Base-by-base conservation (phyloP, 2,888 invertebrate genomes). In the Hypomecis atomaria region DNA sequence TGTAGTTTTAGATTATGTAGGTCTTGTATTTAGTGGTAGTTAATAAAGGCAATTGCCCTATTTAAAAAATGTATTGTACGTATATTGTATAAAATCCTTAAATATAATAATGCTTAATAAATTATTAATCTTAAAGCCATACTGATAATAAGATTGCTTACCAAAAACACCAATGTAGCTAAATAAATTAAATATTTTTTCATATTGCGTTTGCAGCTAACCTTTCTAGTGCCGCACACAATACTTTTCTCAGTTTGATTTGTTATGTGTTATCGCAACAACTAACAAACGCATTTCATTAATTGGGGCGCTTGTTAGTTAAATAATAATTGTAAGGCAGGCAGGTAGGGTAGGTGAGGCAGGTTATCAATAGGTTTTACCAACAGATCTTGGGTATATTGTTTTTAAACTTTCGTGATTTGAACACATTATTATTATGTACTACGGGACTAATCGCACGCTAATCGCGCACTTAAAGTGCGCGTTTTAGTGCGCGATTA, bases 121-220 rank as follows among this genome's bases (percentile, higher is more conserved):
- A 38, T 38, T 1, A 38, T 38, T 33, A 33, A 23, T 34, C 34
- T 23, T 6, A 23, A 23, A 40, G 0, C 11, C 38, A 40, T 9
- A 52, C 4, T 8, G 10, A 40, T 9, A 4, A 40, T 5, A 8
- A 40, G 9, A 9, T 40, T 40, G 36, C 56, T 1, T 56, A 56
- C 56, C 54, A 59, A 52, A 60, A 62, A 54, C 73, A 69, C 60
- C 63, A 57, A 55, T 44, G 45, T 55, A 49, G 34, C 38, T 23
- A 57, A 47, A 60, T 23, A 45, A 23, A 62, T 62, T 70, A 56
- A 6, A 47, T 44, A 45, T 11, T 48, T 49, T 45, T 47, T 59
- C 64, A 59, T 59, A 9, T 52, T 56, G 54, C 11, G n/a, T 40
- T 40, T 6, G 34, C 36, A 43, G 8, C 34, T 11, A 34, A 34